Percentiles rank a stretch among this genome's conserved stretches.
Conservation (phyloP, 23 tunicate genomes). For the Trididemnum miniatum region DNA sequence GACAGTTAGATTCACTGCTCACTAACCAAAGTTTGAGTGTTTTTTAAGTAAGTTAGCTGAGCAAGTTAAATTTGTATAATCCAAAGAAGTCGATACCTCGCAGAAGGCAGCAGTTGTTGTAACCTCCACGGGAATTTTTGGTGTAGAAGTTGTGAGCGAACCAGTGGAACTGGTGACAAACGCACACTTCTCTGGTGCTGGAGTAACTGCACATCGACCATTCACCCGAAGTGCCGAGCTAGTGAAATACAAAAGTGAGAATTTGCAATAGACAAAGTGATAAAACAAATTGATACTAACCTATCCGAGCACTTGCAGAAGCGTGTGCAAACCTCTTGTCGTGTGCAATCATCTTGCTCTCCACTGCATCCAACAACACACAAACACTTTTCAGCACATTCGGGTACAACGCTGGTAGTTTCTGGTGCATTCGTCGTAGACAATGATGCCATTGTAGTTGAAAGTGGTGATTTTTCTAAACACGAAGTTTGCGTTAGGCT, state of each 20-base stretch:
- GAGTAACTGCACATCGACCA: conserved; percentile 62
- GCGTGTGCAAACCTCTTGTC: conserved; percentile 43
- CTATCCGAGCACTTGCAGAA: conserved; percentile 48
- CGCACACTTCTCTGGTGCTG: conserved; percentile 19
- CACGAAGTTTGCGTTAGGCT: no score
- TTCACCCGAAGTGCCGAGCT: conserved; percentile 57
- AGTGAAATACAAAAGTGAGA: neutral
- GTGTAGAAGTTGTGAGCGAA: neutral
- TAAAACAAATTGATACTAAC: neutral
- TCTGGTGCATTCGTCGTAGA: no score
- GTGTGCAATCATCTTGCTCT: conserved; percentile 58
- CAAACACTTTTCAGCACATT: conserved; percentile 51
- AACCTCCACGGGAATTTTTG: neutral
- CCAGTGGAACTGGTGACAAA: conserved; percentile 32
- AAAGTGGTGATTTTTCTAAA: neutral
- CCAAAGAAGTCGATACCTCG: no score
- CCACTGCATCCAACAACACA: conserved; percentile 73
- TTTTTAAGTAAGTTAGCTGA: no score
- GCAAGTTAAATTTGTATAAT: no score
- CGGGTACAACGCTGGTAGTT: neutral
- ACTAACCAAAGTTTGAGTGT: no score
- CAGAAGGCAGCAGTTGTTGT: neutral
- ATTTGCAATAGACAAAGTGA: no score
- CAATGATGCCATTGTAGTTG: neutral
- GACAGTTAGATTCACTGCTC: no score